Base-by-base conservation (phyloP, 2,888 invertebrate species). In the Brachycybe producta region DNA sequence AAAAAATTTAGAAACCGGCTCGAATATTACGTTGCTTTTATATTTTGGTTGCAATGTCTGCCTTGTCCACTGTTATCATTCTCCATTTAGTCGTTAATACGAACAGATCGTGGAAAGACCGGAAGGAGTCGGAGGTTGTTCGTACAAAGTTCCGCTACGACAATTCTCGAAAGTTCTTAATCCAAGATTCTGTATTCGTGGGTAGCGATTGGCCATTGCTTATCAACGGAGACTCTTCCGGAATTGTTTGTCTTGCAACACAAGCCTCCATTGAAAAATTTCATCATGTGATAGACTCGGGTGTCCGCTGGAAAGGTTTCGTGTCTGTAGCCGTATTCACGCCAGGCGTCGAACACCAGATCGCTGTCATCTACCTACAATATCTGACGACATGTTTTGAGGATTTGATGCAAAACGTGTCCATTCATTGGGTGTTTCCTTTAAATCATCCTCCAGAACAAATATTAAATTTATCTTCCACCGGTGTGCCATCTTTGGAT, bases 261-360 rank as follows among this genome's bases (percentile, higher is more conserved):
- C 87, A 90, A 65, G 81, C 82, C 58, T 88, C 88, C 0, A 72
- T 90, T 44, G 90, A 90, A 61, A 76, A 85, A 54, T 67, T 91
- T 7, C 75, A 78, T 57, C 84, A 86, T 35, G 64, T 90, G 17
- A 47, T 15, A n/a, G 54, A 56, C 17, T 83, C 86, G 34, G 80
- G 83, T 0, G 76, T 79, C 42, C 81, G 84, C 60, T 90, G 88
- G 88, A 74, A 76, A 7, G 88, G 87, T 0, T 83, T 87, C 0
- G 82, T 91, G 59, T 90, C 88, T 0, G 75, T 82, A 0, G 84
- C 87, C 0, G 73, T 86, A 0, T 90, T 80, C 64, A 80, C 82
- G 5, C 60, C 62, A 3, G 59, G 60, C 4, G 58, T 79, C 52
- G 88, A 90, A 64, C 75, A 84, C 57, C 75, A 77, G 53, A 70